Percentiles rank a stretch among this genome's conserved stretches.
phyloP scores from a whole-genome alignment of 1,140 invertebrate genomes.

The Calephelis virginiensis region DNA sequence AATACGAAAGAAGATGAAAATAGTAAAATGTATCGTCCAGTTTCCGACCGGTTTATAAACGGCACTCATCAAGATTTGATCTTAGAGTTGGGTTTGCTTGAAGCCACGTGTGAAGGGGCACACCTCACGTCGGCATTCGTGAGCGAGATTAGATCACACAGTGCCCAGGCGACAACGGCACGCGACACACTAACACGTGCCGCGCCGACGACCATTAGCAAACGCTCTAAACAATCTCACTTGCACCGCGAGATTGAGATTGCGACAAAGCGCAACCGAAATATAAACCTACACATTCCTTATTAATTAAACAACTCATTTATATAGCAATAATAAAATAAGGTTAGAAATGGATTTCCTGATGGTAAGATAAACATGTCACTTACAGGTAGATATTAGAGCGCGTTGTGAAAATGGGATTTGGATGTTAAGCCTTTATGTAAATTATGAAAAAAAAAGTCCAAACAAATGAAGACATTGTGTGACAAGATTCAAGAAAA shows the following conservation, averaged over 20 bases:
- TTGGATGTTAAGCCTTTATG: no score
- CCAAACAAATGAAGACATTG: no score
- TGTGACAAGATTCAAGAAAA: no score
- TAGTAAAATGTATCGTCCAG: conserved; percentile 42
- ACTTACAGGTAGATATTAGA: no score
- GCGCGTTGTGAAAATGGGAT: no score
- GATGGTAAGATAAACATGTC: no score
- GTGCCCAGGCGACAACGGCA: conserved; percentile 51
- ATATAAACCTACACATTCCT: conserved; percentile 17
- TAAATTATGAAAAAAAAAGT: no score
- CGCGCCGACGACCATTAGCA: conserved; percentile 46
- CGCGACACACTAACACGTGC: conserved; percentile 64
- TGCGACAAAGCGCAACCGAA: conserved; percentile 30
- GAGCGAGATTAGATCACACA: conserved; percentile 59
- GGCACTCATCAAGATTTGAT: conserved; percentile 63
- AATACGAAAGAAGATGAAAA: conserved; percentile 34
- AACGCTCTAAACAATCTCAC: conserved; percentile 39
- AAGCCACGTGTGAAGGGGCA: conserved; percentile 70
- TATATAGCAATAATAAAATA: no score
- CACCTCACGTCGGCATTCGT: conserved; percentile 64
- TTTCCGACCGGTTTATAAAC: conserved; percentile 35
- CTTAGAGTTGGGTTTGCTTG: conserved; percentile 46
- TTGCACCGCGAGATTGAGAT: conserved; percentile 43
- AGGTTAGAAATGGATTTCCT: no score
- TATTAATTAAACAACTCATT: neutral